Base-by-base conservation (phyloP, 2,113 vertebrate genomes). In the Sander vitreus region DNA sequence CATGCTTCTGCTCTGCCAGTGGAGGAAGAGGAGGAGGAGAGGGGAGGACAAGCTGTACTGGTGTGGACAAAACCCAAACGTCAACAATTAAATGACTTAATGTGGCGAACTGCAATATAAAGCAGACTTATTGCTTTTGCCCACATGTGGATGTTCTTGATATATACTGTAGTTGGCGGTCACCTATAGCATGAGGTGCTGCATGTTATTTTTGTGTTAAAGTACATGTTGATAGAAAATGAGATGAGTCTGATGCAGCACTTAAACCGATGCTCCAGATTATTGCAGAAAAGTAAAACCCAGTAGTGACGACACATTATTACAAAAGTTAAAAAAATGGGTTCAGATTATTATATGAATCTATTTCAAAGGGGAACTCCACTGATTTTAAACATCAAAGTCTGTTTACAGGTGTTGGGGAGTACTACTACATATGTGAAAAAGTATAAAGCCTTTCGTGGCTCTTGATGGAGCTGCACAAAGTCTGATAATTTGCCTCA, bases 1-100 rank as follows among this genome's bases (percentile, higher is more conserved):
- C 85, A 97, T 97, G 97, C 93, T 99, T 45, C 96, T 99, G 64
- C 95, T 98, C 85, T 99, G 98, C 91, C 96, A 96, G 83, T 99
- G 98, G 98, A 97, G 96, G 94, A 43, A 21, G 60, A 97, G 94
- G 90, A 96, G 93, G 90, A 96, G 95, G 81, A 91, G 93, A 86
- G 93, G 94, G 57, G 95, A 97, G 95, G 97, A 96, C 90, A 97
- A 98, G 80, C 88, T 97, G 57, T 96, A 97, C 78, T 98, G 97
- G 97, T 96, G 97, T 47, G 96, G 96, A 21, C 90, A 97, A 95
- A 95, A 97, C 91, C 87, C 95, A 88, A 93, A 93, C 1, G 78
- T 82, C 62, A 91, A 93, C 85, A 93, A 83, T 39, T 95, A 95
- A 81, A 85, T 94, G 64, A 92, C 88, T 55, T 92, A 78, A 92